A percentile compares a stretch with the other conserved stretches of the same genome.
phyloP scores from a whole-genome alignment of 2,797 vertebrate species.

The Trematomus bernacchii region DNA sequence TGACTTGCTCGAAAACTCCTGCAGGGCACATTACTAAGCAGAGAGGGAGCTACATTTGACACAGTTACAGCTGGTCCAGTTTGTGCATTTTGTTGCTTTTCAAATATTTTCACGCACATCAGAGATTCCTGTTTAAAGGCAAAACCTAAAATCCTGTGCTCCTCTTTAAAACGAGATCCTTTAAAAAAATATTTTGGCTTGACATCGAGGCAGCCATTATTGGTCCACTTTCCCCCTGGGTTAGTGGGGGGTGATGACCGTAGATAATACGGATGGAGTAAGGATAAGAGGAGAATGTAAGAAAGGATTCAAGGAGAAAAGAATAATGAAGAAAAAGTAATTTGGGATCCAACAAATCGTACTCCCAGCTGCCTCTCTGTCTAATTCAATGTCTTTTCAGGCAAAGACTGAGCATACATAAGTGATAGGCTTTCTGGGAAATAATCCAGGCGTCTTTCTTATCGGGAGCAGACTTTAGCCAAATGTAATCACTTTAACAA shows the following conservation, averaged over 20 bases:
- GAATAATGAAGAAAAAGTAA: conserved; percentile 5
- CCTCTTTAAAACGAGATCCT: neutral
- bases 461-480: conserved; percentile 48
- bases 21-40: conserved; percentile 54
- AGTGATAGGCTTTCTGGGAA: conserved; percentile 62
- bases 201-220: neutral
- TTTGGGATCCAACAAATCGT: conserved; percentile 17
- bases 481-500: conserved; percentile 60
- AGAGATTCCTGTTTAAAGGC: neutral
- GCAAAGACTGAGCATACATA: conserved; percentile 10
- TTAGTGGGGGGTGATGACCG: neutral
- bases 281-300: neutral
- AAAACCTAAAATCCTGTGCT: neutral
- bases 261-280: neutral
- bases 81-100: conserved; percentile 10
- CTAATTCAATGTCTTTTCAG: conserved; percentile 18
- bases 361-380: conserved; percentile 31
- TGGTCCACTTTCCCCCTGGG: neutral
- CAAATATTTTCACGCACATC: neutral
- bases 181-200: neutral
- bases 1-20: conserved; percentile 52
- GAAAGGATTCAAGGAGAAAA: neutral
- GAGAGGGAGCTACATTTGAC: conserved; percentile 42
- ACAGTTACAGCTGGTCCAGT: conserved; percentile 54
- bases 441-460: conserved; percentile 55